Evolutionary conservation across 2,888 invertebrate species (phyloP).

Genomic region (Eupithecia subumbrata): DNA sequence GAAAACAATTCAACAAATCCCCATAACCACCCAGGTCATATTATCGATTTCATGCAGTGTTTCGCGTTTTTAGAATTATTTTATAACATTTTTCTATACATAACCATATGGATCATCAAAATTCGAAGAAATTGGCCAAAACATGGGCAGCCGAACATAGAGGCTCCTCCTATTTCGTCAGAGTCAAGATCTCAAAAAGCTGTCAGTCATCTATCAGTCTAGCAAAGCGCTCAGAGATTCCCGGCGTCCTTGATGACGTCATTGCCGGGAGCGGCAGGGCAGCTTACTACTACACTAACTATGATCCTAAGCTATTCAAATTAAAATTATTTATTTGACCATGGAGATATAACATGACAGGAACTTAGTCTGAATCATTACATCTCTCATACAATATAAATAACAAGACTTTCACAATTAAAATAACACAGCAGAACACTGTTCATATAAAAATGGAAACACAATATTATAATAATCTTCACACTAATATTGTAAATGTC

Average conservation of each 20-base stretch:
- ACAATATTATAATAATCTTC: no score
- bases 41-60: background rate
- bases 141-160: background rate
- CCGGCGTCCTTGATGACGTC: slow-evolving; percentile 27
- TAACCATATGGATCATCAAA: background rate
- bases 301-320: background rate
- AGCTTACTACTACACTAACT: background rate
- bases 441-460: no score
- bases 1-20: background rate
- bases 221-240: background rate
- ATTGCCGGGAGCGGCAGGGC: background rate
- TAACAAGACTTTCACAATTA: no score
- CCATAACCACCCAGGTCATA: background rate
- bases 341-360: no score
- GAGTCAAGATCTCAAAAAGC: background rate
- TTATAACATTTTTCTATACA: background rate
- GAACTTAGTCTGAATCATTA: no score
- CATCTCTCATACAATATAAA: no score
- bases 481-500: no score
- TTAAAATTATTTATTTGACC: no score
- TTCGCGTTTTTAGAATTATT: background rate
- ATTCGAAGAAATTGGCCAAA: no score
- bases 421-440: no score
- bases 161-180: background rate
- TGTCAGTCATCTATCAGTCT: background rate